A percentile compares a stretch with the other conserved stretches of the same genome.
These are phyloP conservation scores for Gavia stellata DNA, from an alignment of 2,113 vertebrate genomes.

Conservation along the genomic window DNA sequence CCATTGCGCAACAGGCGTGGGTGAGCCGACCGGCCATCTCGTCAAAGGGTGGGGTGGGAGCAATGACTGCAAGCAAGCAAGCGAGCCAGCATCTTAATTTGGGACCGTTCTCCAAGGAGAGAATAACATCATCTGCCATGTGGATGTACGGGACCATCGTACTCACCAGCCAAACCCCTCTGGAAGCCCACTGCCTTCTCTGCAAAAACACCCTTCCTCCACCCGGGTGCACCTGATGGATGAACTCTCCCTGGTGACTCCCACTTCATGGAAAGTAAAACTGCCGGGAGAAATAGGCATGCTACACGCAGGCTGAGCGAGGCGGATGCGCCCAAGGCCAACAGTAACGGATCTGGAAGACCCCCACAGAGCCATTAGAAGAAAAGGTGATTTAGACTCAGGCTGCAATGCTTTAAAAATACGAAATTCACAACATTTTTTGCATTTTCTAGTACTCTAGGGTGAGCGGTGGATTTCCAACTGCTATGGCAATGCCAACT, in stretches of 20 bases:
- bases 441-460: not conserved
- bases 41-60: not conserved
- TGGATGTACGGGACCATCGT: not conserved
- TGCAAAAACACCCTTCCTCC: not conserved
- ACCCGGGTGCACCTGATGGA: not conserved
- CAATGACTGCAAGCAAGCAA: not conserved
- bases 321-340: not conserved
- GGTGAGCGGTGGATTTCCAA: not conserved
- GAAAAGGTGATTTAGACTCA: not conserved
- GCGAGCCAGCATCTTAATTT: not conserved
- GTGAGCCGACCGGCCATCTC: not conserved
- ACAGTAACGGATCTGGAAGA: not conserved
- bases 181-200: not conserved
- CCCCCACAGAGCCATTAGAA: not conserved
- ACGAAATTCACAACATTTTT: not conserved
- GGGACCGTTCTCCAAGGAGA: not conserved
- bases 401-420: not conserved
- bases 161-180: not conserved
- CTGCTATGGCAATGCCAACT: not conserved
- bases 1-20: not conserved
- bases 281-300: not conserved
- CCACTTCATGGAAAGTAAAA: not conserved
- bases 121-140: not conserved
- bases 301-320: not conserved
- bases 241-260: not conserved